Conservation (phyloP, 2,113 vertebrate species). For the Paratilapia polleni region DNA sequence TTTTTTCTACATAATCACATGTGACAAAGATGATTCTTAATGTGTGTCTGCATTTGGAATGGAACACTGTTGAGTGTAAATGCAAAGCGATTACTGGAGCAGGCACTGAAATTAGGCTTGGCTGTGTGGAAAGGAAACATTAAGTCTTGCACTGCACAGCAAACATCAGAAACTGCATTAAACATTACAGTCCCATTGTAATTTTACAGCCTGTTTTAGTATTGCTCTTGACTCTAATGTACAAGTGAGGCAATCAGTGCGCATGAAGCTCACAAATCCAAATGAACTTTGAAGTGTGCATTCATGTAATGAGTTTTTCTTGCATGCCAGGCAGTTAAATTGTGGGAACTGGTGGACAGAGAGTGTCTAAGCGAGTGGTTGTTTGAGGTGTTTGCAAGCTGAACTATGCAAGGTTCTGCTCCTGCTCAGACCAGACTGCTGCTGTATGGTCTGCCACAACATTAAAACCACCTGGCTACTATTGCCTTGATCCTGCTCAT, state of each 20-base stretch:
- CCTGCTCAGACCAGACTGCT: conserved; percentile 24
- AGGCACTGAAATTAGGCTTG: conserved; percentile 61
- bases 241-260: conserved; percentile 71
- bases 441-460: conserved; percentile 2
- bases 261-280: conserved; percentile 57
- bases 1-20: background rate
- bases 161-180: conserved; percentile 72
- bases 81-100: conserved; percentile 57
- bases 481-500: background rate
- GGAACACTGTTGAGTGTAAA: conserved; percentile 30
- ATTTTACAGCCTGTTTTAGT: conserved; percentile 79
- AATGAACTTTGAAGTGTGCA: conserved; percentile 75
- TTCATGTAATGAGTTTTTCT: conserved; percentile 68
- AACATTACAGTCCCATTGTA: conserved; percentile 68
- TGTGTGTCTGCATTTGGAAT: conserved; percentile 42
- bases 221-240: conserved; percentile 74
- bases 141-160: conserved; percentile 59
- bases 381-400: conserved; percentile 58
- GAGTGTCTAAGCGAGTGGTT: conserved; percentile 36
- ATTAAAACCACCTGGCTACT: background rate
- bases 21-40: conserved; percentile 28
- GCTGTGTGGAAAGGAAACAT: conserved; percentile 71
- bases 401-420: conserved; percentile 20
- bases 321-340: conserved; percentile 66
- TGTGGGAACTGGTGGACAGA: conserved; percentile 67